Conservation (phyloP, 2,113 vertebrate genomes). For the Leucopsar rothschildi region DNA sequence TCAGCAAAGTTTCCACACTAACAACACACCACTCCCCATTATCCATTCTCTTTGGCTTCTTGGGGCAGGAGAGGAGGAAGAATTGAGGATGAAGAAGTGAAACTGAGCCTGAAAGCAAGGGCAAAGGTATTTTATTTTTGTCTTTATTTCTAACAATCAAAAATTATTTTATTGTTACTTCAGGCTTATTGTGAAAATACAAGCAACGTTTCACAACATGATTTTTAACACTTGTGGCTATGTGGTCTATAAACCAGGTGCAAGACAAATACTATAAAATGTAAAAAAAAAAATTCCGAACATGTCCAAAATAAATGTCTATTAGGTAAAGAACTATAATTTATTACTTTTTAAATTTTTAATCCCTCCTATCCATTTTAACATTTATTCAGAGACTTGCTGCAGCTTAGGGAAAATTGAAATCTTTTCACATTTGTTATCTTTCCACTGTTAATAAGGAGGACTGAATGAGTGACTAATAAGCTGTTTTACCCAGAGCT, state of each 20-base stretch:
- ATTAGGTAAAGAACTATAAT: not conserved
- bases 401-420: not conserved
- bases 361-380: not conserved
- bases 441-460: not conserved
- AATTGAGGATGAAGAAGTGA: not conserved
- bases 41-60: not conserved
- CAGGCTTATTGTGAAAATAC: not conserved
- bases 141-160: not conserved
- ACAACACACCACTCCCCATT: not conserved
- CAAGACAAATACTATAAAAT: not conserved
- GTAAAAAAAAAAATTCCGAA: not conserved
- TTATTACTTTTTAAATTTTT: not conserved
- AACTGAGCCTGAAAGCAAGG: not conserved
- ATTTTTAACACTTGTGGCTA: not conserved
- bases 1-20: not conserved
- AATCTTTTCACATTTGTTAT: not conserved
- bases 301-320: not conserved
- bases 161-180: not conserved
- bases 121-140: not conserved
- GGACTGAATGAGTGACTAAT: not conserved
- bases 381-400: not conserved
- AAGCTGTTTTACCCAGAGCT: not conserved
- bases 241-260: not conserved
- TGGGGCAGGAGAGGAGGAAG: not conserved
- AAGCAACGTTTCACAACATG: accelerated